Evolutionary conservation across 2,888 invertebrate genomes (phyloP).

Genomic region (Diogma glabrata): DNA sequence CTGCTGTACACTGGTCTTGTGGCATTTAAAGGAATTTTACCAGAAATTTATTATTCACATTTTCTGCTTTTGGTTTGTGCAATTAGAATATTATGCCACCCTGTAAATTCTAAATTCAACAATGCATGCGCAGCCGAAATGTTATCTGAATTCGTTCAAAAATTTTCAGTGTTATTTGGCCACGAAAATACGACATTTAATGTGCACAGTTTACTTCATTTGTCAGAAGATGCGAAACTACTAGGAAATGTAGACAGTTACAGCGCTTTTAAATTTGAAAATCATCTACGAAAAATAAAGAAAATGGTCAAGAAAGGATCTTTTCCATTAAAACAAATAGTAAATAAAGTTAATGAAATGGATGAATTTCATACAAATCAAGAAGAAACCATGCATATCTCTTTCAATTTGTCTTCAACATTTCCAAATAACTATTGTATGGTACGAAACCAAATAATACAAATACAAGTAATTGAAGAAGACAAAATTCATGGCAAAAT

Average conservation of each 20-base stretch:
- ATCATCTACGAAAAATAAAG: neutral
- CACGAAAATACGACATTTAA: neutral
- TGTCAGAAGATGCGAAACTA: neutral
- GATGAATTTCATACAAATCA: neutral
- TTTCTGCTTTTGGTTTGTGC: too few relatives aligned
- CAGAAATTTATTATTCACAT: too few relatives aligned
- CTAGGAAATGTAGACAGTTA: neutral
- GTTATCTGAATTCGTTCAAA: neutral
- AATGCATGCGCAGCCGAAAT: neutral
- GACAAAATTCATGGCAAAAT: neutral
- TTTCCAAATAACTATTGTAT: neutral
- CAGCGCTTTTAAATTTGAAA: neutral
- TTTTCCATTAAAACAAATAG: neutral
- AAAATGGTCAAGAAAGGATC: neutral
- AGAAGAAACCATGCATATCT: neutral
- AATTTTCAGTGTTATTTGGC: neutral
- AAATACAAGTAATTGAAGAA: neutral
- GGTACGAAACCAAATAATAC: neutral
- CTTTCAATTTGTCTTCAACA: neutral
- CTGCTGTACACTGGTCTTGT: too few relatives aligned
- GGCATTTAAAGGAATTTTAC: too few relatives aligned
- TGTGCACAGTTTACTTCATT: neutral
- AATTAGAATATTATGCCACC: neutral
- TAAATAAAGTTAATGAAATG: neutral
- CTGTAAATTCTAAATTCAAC: neutral